phyloP scores from a whole-genome alignment of 1,140 invertebrate genomes.

The Bombyx mori region DNA sequence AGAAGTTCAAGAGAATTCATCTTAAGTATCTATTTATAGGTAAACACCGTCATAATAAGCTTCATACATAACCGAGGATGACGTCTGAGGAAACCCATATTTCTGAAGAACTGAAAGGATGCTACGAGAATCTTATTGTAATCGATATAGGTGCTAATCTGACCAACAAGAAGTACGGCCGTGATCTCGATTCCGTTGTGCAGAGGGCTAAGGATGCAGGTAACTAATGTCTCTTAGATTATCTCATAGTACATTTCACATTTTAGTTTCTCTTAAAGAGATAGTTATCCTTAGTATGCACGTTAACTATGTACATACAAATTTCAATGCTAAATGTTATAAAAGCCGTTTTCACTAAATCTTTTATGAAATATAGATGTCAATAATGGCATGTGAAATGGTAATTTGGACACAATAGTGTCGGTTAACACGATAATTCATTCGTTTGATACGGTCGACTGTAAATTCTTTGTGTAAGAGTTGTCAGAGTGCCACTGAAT shows the following conservation, averaged over 20 bases:
- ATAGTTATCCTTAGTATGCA: no score
- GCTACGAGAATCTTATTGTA: constrained; percentile 90
- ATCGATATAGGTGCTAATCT: constrained; percentile 95
- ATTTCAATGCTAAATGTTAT: no score
- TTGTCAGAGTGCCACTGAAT: not conserved
- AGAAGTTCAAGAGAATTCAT: not conserved
- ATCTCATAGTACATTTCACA: no score
- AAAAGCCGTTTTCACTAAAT: no score
- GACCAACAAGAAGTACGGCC: constrained; percentile 93
- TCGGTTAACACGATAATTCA: constrained; percentile 13
- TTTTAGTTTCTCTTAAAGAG: no score
- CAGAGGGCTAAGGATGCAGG: constrained; percentile 93
- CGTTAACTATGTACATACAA: no score
- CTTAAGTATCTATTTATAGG: constrained; percentile 25
- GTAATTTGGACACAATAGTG: constrained; percentile 8
- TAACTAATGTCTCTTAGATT: constrained; percentile 41
- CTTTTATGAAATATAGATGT: no score
- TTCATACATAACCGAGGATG: constrained; percentile 61
- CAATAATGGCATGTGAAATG: no score
- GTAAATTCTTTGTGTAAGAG: constrained; percentile 13
- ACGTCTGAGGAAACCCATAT: constrained; percentile 66
- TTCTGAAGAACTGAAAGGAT: constrained; percentile 61
- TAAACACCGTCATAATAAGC: constrained; percentile 66
- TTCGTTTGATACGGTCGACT: constrained; percentile 14
- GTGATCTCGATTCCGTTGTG: constrained; percentile 93